Percentiles rank a stretch among this genome's conserved stretches.
phyloP scores from a whole-genome alignment of 2,113 vertebrate species.

The Strigops habroptila region DNA sequence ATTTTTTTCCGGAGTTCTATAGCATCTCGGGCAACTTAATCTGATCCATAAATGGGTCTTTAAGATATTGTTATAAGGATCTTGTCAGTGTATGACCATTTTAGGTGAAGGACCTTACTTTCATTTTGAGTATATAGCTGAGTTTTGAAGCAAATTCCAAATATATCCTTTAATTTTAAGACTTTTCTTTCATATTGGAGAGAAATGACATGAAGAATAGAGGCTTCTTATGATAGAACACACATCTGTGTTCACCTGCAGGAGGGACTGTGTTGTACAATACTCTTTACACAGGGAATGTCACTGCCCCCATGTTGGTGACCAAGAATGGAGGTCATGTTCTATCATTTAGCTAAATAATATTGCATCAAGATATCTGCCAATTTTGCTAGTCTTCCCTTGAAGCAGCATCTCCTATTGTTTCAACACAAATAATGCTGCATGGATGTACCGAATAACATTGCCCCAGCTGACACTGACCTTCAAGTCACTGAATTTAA shows the following conservation, averaged over 20 bases:
- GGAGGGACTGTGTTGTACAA: fast-evolving
- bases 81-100: fast-evolving
- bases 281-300: neutral
- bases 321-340: neutral
- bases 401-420: neutral
- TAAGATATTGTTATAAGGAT: neutral
- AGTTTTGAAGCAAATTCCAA: neutral
- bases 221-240: neutral
- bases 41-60: neutral
- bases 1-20: neutral
- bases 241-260: neutral
- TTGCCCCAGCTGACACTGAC: neutral
- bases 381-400: neutral
- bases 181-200: neutral
- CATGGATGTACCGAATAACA: neutral
- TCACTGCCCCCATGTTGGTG: fast-evolving
- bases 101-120: neutral
- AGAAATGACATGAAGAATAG: neutral
- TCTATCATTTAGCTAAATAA: neutral
- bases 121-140: neutral
- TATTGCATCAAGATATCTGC: neutral
- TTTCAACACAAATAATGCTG: neutral
- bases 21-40: neutral
- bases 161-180: neutral
- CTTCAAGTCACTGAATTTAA: neutral